A percentile compares a stretch with the other conserved stretches of the same genome.
Evolutionary conservation across 2,797 vertebrate species (phyloP).

Genomic region (Mionectes olivaceus): DNA sequence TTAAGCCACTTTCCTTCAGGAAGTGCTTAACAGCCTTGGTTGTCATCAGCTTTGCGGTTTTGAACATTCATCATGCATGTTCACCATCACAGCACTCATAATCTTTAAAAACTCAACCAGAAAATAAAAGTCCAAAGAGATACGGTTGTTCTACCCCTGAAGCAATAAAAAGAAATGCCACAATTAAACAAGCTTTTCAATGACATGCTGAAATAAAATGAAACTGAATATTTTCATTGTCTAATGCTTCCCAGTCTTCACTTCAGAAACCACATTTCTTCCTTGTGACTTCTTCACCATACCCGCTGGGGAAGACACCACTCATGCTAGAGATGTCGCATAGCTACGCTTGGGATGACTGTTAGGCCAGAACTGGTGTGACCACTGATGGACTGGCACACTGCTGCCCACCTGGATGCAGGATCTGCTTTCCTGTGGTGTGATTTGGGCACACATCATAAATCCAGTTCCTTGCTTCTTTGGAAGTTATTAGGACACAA

Average conservation of each 20-base stretch:
- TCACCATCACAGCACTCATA: neutral
- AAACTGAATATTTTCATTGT: fast-evolving
- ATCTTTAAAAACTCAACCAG: neutral
- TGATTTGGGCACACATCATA: fast-evolving
- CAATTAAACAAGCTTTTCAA: neutral
- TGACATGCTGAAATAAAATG: neutral
- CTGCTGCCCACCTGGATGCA: neutral
- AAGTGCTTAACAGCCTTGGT: neutral
- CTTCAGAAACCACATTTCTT: neutral
- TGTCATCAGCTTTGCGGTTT: neutral
- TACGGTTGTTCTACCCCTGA: neutral
- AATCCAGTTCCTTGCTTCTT: neutral
- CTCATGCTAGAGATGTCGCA: fast-evolving
- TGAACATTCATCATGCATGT: neutral
- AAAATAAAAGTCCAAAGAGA: neutral
- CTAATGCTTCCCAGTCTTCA: neutral
- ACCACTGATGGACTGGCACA: neutral
- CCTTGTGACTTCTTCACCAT: neutral
- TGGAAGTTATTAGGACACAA: neutral
- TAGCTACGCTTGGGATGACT: fast-evolving
- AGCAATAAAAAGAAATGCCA: neutral
- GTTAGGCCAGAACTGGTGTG: neutral
- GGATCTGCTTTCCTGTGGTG: neutral
- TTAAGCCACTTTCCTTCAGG: neutral
- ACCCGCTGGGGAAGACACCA: neutral